Evolutionary conservation across 2,113 vertebrate species (phyloP).

Genomic region (Nothoprocta pentlandii): DNA sequence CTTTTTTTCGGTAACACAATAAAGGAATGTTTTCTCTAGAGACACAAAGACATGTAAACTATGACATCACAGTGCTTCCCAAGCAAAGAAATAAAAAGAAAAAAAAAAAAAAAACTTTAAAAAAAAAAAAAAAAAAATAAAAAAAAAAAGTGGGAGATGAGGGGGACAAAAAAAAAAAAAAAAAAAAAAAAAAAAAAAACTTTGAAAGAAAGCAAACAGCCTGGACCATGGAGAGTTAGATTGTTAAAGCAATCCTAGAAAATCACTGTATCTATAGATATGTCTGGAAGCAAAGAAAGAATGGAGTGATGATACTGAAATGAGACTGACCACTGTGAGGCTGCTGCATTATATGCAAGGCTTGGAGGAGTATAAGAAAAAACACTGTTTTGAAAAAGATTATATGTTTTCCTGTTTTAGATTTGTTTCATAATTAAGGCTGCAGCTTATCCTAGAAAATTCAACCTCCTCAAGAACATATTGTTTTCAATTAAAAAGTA

Average conservation of each 20-base stretch:
- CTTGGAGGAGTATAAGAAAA: conserved; percentile 79
- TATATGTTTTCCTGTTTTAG: conserved; percentile 10
- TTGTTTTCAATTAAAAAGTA: conserved; percentile 56
- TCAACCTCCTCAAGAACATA: conserved; percentile 44
- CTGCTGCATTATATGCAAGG: conserved; percentile 88
- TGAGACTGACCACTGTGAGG: conserved; percentile 87
- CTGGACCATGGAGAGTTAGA: conserved; percentile 81
- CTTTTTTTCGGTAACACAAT: conserved; percentile 23
- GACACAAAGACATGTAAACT: conserved; percentile 84
- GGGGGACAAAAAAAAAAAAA: no score
- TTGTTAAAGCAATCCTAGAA: conserved; percentile 80
- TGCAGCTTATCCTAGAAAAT: conserved; percentile 86
- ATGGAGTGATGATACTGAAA: conserved; percentile 81
- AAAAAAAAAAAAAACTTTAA: no score
- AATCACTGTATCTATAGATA: conserved; percentile 80
- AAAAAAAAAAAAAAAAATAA: not conserved
- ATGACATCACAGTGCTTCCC: conserved; percentile 84
- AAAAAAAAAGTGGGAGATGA: no score
- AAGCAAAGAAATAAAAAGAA: conserved; percentile 58
- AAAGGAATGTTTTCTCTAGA: conserved; percentile 75
- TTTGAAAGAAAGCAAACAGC: conserved; percentile 80
- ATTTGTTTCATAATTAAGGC: conserved; percentile 73
- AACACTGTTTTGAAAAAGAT: conserved; percentile 39
- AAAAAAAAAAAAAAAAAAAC: conserved; percentile 23
- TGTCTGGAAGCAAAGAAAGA: conserved; percentile 82